Evolutionary conservation across 2,113 vertebrate genomes (phyloP).

Genomic region (Labeo rohita): DNA sequence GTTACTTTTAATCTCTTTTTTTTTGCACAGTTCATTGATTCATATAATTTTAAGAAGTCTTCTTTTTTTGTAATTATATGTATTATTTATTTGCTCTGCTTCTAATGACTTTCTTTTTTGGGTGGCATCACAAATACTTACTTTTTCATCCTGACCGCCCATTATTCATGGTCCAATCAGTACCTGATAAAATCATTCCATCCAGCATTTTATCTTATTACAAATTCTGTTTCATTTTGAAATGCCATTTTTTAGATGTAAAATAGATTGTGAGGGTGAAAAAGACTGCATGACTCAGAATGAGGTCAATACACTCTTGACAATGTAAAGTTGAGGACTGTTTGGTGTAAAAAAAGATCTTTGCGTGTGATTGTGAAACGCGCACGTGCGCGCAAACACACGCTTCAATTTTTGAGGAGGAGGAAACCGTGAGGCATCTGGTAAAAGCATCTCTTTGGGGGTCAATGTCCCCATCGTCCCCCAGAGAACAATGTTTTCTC

Average conservation of each 20-base stretch:
- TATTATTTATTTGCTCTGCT: background rate
- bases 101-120: background rate
- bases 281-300: slow-evolving; percentile 18
- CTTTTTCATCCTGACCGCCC: too few relatives aligned
- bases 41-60: background rate
- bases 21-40: background rate
- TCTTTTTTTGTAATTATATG: too few relatives aligned
- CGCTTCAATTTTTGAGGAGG: slow-evolving; percentile 43
- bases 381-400: slow-evolving; percentile 53
- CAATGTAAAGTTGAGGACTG: slow-evolving; percentile 21
- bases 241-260: background rate
- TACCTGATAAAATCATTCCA: background rate
- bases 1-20: background rate
- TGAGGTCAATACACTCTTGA: slow-evolving; percentile 29
- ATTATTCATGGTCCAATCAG: background rate
- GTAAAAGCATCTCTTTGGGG: slow-evolving; percentile 59
- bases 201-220: background rate
- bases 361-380: slow-evolving; percentile 48
- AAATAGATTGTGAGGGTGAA: background rate
- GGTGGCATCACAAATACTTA: background rate
- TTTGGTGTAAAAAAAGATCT: slow-evolving; percentile 47
- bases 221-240: background rate
- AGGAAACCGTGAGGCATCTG: slow-evolving; percentile 62
- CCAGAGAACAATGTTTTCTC: slow-evolving; percentile 53
- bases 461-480: slow-evolving; percentile 53